Evolutionary conservation across 2,888 invertebrate genomes (phyloP).

Genomic region (Caenorhabditis imperialis): DNA sequence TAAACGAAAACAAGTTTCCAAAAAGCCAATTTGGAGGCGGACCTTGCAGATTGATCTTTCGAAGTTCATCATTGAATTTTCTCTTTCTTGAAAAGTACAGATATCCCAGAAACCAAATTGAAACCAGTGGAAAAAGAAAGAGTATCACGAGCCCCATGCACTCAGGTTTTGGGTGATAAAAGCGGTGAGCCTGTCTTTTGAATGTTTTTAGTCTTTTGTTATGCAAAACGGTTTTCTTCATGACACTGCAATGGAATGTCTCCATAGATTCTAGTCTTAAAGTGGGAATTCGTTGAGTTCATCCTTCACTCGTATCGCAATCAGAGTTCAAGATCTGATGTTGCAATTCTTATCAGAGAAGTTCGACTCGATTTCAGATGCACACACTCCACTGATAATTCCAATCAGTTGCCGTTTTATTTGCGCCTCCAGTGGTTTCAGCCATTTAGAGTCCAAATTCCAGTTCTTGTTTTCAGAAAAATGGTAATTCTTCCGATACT

Average conservation of each 20-base stretch:
- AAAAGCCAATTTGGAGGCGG: constrained; percentile 43
- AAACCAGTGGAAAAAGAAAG: too few relatives aligned
- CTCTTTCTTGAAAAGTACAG: background rate
- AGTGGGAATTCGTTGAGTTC: too few relatives aligned
- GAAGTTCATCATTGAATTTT: background rate
- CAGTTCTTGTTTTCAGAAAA: constrained; percentile 4
- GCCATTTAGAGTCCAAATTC: background rate
- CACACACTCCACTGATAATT: constrained; percentile 16
- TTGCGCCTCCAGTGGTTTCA: background rate
- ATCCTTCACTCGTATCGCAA: background rate
- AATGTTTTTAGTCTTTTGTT: too few relatives aligned
- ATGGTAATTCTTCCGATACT: constrained; percentile 10
- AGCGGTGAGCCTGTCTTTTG: too few relatives aligned
- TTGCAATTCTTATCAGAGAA: constrained; percentile 31
- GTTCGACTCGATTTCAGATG: background rate
- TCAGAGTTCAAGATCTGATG: constrained; percentile 47
- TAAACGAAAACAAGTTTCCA: constrained; percentile 43
- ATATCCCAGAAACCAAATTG: background rate
- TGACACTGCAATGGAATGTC: too few relatives aligned
- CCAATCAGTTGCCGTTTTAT: constrained; percentile 1
- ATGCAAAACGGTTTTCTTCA: too few relatives aligned
- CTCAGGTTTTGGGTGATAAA: too few relatives aligned
- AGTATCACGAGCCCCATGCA: too few relatives aligned
- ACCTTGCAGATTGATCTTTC: constrained; percentile 40
- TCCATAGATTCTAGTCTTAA: too few relatives aligned